phyloP scores from a whole-genome alignment of 2,888 invertebrate genomes.

The Biston betularia region DNA sequence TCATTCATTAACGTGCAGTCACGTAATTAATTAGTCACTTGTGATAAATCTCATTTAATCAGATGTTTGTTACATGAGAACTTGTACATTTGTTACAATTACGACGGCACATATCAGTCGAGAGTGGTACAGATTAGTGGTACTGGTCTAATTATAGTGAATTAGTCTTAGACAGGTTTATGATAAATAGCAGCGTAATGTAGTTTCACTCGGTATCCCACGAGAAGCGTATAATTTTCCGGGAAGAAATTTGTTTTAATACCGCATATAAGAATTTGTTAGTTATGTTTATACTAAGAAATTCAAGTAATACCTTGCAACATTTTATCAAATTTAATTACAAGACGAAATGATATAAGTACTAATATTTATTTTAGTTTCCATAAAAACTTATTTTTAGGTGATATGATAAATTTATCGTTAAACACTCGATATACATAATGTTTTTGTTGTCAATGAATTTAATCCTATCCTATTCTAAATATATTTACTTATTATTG shows the following conservation, averaged over 20 bases:
- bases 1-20: conserved; percentile 12
- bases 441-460: not conserved
- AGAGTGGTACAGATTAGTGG: conserved; percentile 34
- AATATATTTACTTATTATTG: not conserved
- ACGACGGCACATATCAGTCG: conserved; percentile 28
- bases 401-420: no score
- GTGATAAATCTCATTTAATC: conserved; percentile 25
- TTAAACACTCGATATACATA: not conserved
- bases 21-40: conserved; percentile 26
- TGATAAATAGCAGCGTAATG: not conserved
- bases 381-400: no score
- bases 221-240: no score
- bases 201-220: no score
- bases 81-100: conserved; percentile 36
- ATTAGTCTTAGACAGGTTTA: conserved; percentile 9
- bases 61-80: conserved; percentile 49
- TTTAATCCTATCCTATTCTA: no score
- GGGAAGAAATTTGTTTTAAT: no score
- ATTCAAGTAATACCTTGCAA: no score
- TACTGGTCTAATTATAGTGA: conserved; percentile 35
- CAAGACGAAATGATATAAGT: no score
- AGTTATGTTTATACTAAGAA: no score
- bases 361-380: no score
- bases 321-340: no score
- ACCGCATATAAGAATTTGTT: no score